Evolutionary conservation across 1,140 invertebrate species (phyloP).

Genomic region (Pseudoatta argentina): DNA sequence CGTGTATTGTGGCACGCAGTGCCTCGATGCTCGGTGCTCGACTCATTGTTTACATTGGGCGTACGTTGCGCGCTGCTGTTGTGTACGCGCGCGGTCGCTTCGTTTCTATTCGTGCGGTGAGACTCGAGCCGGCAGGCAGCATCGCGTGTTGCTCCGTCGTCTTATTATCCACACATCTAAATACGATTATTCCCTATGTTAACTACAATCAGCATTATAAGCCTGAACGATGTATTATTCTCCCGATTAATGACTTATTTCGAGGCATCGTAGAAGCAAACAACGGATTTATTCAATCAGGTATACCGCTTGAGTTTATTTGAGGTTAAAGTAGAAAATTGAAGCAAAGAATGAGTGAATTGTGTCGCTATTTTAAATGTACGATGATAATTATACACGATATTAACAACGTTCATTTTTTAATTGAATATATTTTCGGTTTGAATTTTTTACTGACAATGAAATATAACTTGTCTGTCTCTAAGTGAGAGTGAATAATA

Average conservation of each 20-base stretch:
- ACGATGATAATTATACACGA: background rate
- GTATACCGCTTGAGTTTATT: background rate
- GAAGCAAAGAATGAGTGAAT: background rate
- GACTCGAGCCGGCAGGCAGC: background rate
- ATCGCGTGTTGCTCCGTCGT: constrained; percentile 4
- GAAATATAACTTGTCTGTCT: too few relatives aligned
- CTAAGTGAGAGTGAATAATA: background rate
- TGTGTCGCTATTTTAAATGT: background rate
- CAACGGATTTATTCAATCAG: background rate
- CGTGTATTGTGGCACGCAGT: background rate
- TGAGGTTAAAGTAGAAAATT: background rate
- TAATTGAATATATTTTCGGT: background rate
- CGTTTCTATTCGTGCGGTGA: background rate
- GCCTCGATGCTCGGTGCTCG: background rate
- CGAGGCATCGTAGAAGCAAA: background rate
- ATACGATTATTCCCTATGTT: background rate
- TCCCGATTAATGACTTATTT: background rate
- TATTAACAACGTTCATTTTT: background rate
- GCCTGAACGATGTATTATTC: background rate
- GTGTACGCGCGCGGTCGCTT: background rate
- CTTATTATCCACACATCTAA: background rate
- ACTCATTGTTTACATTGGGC: background rate
- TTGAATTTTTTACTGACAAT: background rate
- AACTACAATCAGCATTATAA: constrained; percentile 3
- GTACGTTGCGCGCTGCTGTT: background rate